phyloP scores from a whole-genome alignment of 1,140 invertebrate genomes.

The Drosophila miranda region DNA sequence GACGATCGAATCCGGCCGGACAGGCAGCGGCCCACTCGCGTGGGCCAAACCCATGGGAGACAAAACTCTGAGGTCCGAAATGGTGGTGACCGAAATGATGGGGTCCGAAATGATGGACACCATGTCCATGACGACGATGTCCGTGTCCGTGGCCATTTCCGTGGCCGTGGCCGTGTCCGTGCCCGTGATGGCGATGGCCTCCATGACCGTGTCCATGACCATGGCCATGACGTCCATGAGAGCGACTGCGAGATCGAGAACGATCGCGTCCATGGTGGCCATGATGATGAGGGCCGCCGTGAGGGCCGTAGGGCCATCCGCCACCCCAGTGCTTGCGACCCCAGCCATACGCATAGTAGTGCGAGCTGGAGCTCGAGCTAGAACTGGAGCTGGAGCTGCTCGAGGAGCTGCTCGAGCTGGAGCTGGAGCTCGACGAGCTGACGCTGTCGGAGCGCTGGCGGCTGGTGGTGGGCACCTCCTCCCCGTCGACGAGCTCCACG shows the following conservation, averaged over 20 bases:
- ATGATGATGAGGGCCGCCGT: slow-evolving; percentile 8
- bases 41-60: slow-evolving; percentile 11
- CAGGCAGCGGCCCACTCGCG: slow-evolving; percentile 1
- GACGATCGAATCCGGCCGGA: slow-evolving; percentile 6
- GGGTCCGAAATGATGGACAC: slow-evolving; percentile 1
- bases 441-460: slow-evolving; percentile 45
- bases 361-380: slow-evolving; percentile 19
- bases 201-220: slow-evolving; percentile 3
- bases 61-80: slow-evolving; percentile 35
- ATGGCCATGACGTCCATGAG: slow-evolving; percentile 21
- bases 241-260: slow-evolving; percentile 28
- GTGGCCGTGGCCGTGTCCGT: slow-evolving; percentile 7
- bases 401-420: slow-evolving; percentile 29
- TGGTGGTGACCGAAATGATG: slow-evolving; percentile 33
- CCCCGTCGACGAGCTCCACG: neutral
- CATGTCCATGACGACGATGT: slow-evolving; percentile 4
- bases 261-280: neutral
- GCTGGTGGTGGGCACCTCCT: neutral
- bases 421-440: slow-evolving; percentile 42
- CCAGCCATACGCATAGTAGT: slow-evolving; percentile 27
- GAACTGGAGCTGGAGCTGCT: slow-evolving; percentile 27
- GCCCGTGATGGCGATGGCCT: neutral
- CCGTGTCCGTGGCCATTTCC: slow-evolving; percentile 7
- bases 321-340: slow-evolving; percentile 26
- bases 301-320: slow-evolving; percentile 11